Base-by-base conservation (phyloP, 2,113 vertebrate species). In the Catharus fuscescens region DNA sequence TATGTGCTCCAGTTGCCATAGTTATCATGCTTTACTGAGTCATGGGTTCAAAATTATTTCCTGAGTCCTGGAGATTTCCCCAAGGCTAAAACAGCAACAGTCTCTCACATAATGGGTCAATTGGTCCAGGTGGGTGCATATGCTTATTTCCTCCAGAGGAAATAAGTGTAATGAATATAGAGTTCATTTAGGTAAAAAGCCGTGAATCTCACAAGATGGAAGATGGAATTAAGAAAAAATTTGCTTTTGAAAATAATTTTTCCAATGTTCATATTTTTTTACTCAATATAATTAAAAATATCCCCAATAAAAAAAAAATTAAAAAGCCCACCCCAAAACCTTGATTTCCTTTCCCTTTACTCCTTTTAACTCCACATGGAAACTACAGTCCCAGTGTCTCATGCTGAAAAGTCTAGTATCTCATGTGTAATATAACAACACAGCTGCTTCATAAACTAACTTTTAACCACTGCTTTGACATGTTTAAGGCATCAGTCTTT, bases 91-190 rank as follows among this genome's bases (percentile, higher is more conserved):
- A 80, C 72, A 96, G 80, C 70, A 96, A 86, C 83, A 94, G 67
- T 64, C 86, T 92, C 95, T 89, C 77, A 86, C 88, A 81, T 95
- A 94, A 95, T 84, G 94, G 91, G 72, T 95, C 81, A 83, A 66
- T 53, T 90, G 71, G 89, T 71, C 86, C 94, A 97, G 95, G 92
- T 97, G 95, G 78, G 79, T 92, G 64, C 80, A 79, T 74, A 60
- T 80, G 73, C 80, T 86, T 93, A 96, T 97, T 97, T 97, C 97
- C 96, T 94, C 90, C 47, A 95, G 66, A 98, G 96, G 97, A 98
- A 98, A 87, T 95, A 96, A 94, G 80, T 91, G 92, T 94, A 96
- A 97, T 96, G 65, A 93, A 95, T 87, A 72, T 72, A 67, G 69
- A 91, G n/a, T 86, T 92, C 17, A 87, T 87, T 93, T 93, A 88